Percentiles rank a stretch among this genome's conserved stretches.
Conservation (phyloP, 2,888 invertebrate species). For the Pseudanteris insignis region DNA sequence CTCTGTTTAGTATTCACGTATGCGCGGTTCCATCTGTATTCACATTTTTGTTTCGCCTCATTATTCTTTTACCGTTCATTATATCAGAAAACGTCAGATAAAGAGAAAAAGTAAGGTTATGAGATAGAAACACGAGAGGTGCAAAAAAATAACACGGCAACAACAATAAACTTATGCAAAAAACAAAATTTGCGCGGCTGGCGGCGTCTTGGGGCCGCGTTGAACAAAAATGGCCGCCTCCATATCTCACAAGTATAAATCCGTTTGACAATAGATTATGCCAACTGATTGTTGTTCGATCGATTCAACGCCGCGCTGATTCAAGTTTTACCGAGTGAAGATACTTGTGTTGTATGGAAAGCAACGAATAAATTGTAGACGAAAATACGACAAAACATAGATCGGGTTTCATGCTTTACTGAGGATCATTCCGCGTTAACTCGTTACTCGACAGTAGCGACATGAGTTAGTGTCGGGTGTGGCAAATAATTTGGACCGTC, state of each 20-base stretch:
- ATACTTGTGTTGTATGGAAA: constrained; percentile 44
- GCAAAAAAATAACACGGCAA: constrained; percentile 45
- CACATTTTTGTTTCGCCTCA: constrained; percentile 43
- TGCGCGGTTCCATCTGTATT: constrained; percentile 42
- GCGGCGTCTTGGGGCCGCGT: constrained; percentile 56
- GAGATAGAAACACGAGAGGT: constrained; percentile 23
- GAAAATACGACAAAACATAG: constrained; percentile 33
- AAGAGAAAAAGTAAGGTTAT: constrained; percentile 30
- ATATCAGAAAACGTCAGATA: constrained; percentile 3
- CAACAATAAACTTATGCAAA: constrained; percentile 52
- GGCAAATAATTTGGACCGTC: constrained; percentile 32
- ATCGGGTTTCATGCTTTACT: constrained; percentile 38
- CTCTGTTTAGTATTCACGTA: constrained; percentile 13
- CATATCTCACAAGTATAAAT: constrained; percentile 42
- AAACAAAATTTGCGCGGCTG: constrained; percentile 50
- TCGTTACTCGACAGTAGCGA: constrained; percentile 27
- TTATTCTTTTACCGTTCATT: constrained; percentile 32
- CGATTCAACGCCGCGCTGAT: constrained; percentile 10
- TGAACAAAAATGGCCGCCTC: constrained; percentile 40
- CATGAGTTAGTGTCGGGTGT: constrained; percentile 37
- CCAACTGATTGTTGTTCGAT: background rate
- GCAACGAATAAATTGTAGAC: constrained; percentile 25
- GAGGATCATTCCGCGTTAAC: constrained; percentile 31
- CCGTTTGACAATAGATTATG: too few species aligned
- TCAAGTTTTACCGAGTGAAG: constrained; percentile 15